These are phyloP conservation scores for Neocrepidodera transversa DNA, from an alignment of 2,888 invertebrate genomes.

Conservation along the genomic window DNA sequence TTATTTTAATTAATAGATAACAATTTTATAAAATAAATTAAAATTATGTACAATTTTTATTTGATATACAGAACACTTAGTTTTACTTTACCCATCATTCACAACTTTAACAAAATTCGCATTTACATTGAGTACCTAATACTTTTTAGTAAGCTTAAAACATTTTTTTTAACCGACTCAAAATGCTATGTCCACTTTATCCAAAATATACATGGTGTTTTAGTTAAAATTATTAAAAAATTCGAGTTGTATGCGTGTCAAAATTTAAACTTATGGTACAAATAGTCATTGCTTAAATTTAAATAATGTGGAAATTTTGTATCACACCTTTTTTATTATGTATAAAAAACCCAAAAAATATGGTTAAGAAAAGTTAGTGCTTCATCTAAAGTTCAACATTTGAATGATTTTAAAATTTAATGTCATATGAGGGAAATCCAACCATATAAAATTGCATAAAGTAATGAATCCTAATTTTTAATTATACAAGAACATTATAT, in stretches of 20 bases:
- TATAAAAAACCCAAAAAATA: too few species aligned
- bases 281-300: too few species aligned
- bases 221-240: background rate
- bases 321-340: too few species aligned
- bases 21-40: slow-evolving; percentile 39
- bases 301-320: too few species aligned
- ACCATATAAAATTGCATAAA: too few species aligned
- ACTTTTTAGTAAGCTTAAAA: slow-evolving; percentile 1
- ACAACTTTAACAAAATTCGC: slow-evolving; percentile 21
- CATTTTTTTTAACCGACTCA: background rate
- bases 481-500: too few species aligned
- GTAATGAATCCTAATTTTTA: too few species aligned
- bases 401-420: too few species aligned
- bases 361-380: too few species aligned
- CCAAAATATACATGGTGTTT: background rate
- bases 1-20: slow-evolving; percentile 33
- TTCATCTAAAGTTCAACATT: too few species aligned
- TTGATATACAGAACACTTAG: slow-evolving; percentile 26
- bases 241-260: too few species aligned
- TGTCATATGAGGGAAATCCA: too few species aligned
- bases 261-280: background rate
- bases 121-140: slow-evolving; percentile 12
- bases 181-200: background rate
- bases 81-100: slow-evolving; percentile 6
- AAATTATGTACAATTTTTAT: slow-evolving; percentile 37